Evolutionary conservation across 2,113 vertebrate species (phyloP).

Genomic region (Nerophis lumbriciformis): DNA sequence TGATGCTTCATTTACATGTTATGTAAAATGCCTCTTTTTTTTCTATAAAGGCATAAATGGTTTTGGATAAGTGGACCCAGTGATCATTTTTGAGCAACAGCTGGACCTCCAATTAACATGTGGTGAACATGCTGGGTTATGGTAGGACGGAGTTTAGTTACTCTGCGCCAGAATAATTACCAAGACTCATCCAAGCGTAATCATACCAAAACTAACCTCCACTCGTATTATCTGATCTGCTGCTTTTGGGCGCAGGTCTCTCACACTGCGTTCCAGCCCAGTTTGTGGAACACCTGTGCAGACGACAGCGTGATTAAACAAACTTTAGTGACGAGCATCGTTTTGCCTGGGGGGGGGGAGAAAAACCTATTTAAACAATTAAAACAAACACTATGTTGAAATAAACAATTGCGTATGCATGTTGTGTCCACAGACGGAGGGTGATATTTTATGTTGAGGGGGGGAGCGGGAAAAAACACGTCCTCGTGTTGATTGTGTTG

Average conservation of each 20-base stretch:
- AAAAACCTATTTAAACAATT: conserved; percentile 16
- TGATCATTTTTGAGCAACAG: conserved; percentile 1
- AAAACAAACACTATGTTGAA: conserved; percentile 40
- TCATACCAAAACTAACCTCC: conserved; percentile 79
- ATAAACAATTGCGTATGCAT: conserved; percentile 39
- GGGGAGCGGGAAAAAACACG: conserved; percentile 38
- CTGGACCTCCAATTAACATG: conserved; percentile 20
- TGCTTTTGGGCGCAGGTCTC: conserved; percentile 96
- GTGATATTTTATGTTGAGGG: conserved; percentile 39
- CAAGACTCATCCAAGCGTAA: background rate
- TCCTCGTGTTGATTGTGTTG: conserved; percentile 55
- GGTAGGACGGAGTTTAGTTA: conserved; percentile 4
- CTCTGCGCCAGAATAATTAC: background rate
- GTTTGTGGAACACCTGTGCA: conserved; percentile 89
- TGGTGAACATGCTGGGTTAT: conserved; percentile 10
- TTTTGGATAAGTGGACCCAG: background rate
- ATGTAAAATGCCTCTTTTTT: background rate
- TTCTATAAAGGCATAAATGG: background rate
- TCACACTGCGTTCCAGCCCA: conserved; percentile 98
- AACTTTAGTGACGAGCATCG: background rate
- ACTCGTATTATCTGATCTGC: conserved; percentile 89
- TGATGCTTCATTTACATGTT: too few relatives aligned
- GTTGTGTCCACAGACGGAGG: conserved; percentile 18
- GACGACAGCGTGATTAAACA: conserved; percentile 28
- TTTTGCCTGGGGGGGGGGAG: background rate